These are phyloP conservation scores for Morpho helenor DNA, from an alignment of 2,888 invertebrate genomes.

Conservation along the genomic window DNA sequence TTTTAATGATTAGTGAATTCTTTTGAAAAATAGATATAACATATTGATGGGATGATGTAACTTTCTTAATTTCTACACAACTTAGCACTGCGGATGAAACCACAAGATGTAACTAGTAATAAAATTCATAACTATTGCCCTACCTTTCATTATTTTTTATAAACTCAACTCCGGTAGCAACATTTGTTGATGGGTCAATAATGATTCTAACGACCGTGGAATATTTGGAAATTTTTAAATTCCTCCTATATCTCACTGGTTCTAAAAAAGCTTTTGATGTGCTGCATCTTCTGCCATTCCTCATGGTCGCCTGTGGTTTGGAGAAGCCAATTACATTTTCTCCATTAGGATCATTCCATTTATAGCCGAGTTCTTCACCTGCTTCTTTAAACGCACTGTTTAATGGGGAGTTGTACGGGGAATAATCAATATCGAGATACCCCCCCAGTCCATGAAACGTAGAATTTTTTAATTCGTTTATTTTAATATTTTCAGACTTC, in stretches of 20 bases:
- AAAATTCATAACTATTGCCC: background rate
- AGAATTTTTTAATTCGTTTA: constrained; percentile 78
- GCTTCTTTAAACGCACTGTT: constrained; percentile 82
- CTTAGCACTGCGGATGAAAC: too few species aligned
- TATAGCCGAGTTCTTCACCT: constrained; percentile 84
- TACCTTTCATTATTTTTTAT: constrained; percentile 77
- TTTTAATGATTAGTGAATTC: background rate
- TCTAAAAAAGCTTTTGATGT: constrained; percentile 88
- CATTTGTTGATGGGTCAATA: constrained; percentile 80
- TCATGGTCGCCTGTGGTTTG: constrained; percentile 84
- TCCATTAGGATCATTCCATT: constrained; percentile 85
- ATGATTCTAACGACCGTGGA: constrained; percentile 84
- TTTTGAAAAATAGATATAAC: too few species aligned
- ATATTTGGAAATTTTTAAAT: constrained; percentile 84
- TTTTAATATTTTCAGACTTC: constrained; percentile 86
- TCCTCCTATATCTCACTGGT: constrained; percentile 81
- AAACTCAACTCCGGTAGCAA: constrained; percentile 84
- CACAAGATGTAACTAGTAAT: too few species aligned
- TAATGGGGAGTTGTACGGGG: constrained; percentile 82
- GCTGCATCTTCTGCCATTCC: constrained; percentile 87
- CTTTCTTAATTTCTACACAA: too few species aligned
- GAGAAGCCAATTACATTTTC: constrained; percentile 82
- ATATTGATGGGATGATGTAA: too few species aligned
- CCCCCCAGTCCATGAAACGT: constrained; percentile 84
- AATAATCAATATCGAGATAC: constrained; percentile 83